Percentiles rank a stretch among this genome's conserved stretches.
phyloP scores from a whole-genome alignment of 2,888 invertebrate genomes.

The Drosophila mimica region DNA sequence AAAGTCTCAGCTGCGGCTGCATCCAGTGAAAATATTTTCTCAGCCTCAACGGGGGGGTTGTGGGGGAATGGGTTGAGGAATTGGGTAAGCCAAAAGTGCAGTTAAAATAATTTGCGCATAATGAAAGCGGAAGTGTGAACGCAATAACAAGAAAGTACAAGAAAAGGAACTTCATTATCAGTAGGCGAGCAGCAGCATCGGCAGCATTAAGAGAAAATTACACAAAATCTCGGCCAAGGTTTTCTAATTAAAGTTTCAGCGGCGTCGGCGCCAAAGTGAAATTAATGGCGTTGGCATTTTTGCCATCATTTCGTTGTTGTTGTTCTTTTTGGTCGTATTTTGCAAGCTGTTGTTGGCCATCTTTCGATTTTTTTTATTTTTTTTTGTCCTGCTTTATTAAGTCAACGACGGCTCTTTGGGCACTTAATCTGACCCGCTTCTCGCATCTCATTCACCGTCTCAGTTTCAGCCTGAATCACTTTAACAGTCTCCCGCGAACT shows the following conservation, averaged over 20 bases:
- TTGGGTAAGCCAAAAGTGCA: slow-evolving; percentile 59
- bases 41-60: slow-evolving; percentile 3
- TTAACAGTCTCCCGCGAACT: slow-evolving; percentile 13
- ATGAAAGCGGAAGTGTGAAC: slow-evolving; percentile 80
- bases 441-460: slow-evolving; percentile 1
- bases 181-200: slow-evolving; percentile 31
- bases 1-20: slow-evolving; percentile 55
- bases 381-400: slow-evolving; percentile 60
- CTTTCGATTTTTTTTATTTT: neutral
- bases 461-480: slow-evolving; percentile 20
- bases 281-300: slow-evolving; percentile 70
- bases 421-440: slow-evolving; percentile 69
- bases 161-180: slow-evolving; percentile 75
- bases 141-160: slow-evolving; percentile 66
- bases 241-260: slow-evolving; percentile 78
- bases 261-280: slow-evolving; percentile 74
- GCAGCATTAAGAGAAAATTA: slow-evolving; percentile 72
- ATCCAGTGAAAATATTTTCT: slow-evolving; percentile 54
- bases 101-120: slow-evolving; percentile 79
- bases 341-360: slow-evolving; percentile 24
- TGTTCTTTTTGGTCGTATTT: slow-evolving; percentile 16
- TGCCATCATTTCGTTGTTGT: slow-evolving; percentile 27
- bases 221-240: slow-evolving; percentile 72
- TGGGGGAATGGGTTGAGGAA: neutral
- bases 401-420: slow-evolving; percentile 55